Evolutionary conservation across 2,113 vertebrate genomes (phyloP), one percentile per base, ranked within the genome.

Genomic region (Mesitornis unicolor): DNA sequence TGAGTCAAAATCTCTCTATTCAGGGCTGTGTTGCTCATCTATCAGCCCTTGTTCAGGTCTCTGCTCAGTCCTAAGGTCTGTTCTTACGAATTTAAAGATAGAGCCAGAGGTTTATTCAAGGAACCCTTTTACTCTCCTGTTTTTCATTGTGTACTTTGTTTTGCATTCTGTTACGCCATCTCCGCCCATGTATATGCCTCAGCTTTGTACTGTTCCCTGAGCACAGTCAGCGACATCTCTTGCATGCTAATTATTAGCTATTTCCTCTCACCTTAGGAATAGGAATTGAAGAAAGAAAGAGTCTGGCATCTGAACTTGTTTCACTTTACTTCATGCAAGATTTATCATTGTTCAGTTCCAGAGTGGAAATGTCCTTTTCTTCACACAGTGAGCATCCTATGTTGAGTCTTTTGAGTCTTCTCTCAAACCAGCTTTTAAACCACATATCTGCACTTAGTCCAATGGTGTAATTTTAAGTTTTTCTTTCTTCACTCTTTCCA

Each of bases 261-360:
- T 88, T 96, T 95, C 82, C 75, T 47, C 63, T 84, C 81, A 93
- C 47, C 78, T 88, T 77, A 87, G 60, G 36, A 93, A 73, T 26
- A 85, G 24, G 31, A 89, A 47, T 42, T 22, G 63, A 73, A 89
- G 50, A 96, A 92, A 89, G 47, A 84, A 89, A 78, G 43, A 57
- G 2, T 50, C 50, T 90, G 90, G 22, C 71, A 80, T 75, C 33
- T 81, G 48, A 93, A 80, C 20, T 77, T 60, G 29, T 74, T 90
- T 90, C 54, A 83, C 38, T 90, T 69, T 91, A 54, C 33, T 83
- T 90, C 50, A 45, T 94, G 47, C 15, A 70, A 57, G 42, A 48
- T 80, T 90, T 80, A 81, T 85, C 5, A 5, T 36, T 77, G 29
- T 31, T 87, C 33, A 43, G 10, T 59, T 86, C 24, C 51, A 74